phyloP scores from a whole-genome alignment of 1,140 invertebrate species.

The Euura saliciscinereae region DNA sequence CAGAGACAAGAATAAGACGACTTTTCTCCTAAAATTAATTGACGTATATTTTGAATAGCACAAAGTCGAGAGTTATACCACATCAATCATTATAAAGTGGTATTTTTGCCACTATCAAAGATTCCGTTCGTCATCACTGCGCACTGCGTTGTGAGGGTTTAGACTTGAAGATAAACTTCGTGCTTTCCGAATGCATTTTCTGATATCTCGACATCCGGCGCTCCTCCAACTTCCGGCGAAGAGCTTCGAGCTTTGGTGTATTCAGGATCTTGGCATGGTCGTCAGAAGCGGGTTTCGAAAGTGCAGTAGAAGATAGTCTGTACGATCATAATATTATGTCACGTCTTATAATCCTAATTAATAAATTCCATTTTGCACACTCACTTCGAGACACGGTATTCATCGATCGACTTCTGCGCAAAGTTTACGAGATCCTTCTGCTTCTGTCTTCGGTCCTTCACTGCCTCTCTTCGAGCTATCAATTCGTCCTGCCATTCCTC shows the following conservation, averaged over 20 bases:
- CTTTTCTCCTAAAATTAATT: too few species aligned
- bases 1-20: too few species aligned
- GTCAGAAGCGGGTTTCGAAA: neutral
- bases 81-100: too few species aligned
- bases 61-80: too few species aligned
- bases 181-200: neutral
- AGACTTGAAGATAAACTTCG: neutral
- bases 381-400: neutral
- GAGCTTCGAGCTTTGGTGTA: neutral
- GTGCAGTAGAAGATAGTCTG: too few species aligned
- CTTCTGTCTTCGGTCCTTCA: neutral
- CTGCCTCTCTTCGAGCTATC: neutral
- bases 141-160: neutral
- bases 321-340: too few species aligned
- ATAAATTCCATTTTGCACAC: neutral
- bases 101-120: too few species aligned
- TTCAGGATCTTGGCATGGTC: neutral
- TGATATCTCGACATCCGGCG: neutral
- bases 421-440: slow-evolving; percentile 1
- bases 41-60: too few species aligned
- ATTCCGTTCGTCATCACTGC: neutral
- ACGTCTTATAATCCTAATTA: too few species aligned
- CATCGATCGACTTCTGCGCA: neutral
- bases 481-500: slow-evolving; percentile 1
- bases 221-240: slow-evolving; percentile 13